Conservation (phyloP, 2,888 invertebrate genomes). For the Monopis laevigella region DNA sequence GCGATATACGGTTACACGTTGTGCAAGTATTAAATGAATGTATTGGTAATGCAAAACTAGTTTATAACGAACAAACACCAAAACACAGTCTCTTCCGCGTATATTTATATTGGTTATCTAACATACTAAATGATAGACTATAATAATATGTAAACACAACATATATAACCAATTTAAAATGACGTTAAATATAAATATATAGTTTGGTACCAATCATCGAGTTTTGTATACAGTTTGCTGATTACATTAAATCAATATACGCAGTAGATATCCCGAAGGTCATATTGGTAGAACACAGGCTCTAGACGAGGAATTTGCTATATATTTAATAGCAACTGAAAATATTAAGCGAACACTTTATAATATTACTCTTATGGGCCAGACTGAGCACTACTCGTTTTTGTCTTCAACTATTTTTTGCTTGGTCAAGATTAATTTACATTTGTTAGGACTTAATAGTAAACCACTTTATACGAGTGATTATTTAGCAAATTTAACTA, state of each 20-base stretch:
- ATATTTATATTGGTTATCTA: slow-evolving; percentile 13
- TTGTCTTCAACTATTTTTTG: too few species aligned
- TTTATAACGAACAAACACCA: slow-evolving; percentile 1
- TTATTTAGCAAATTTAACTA: too few species aligned
- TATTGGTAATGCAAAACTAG: slow-evolving; percentile 8
- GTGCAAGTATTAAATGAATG: neutral
- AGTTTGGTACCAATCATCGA: neutral
- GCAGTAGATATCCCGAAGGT: slow-evolving; percentile 13
- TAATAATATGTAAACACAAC: slow-evolving; percentile 6
- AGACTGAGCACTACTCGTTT: too few species aligned
- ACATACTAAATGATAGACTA: slow-evolving; percentile 6
- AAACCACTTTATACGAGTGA: too few species aligned
- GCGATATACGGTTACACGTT: too few species aligned
- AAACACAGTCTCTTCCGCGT: slow-evolving; percentile 11
- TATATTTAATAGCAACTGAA: too few species aligned
- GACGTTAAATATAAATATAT: neutral
- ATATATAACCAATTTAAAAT: neutral
- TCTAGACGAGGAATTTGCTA: too few species aligned
- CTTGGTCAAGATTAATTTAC: too few species aligned
- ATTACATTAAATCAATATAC: slow-evolving; percentile 12
- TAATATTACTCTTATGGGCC: too few species aligned
- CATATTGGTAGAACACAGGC: too few species aligned
- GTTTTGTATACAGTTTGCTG: slow-evolving; percentile 8
- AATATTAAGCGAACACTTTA: too few species aligned
- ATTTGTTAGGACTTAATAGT: too few species aligned